Conservation (phyloP, 1,140 invertebrate species). For the Dendrolimus punctatus region DNA sequence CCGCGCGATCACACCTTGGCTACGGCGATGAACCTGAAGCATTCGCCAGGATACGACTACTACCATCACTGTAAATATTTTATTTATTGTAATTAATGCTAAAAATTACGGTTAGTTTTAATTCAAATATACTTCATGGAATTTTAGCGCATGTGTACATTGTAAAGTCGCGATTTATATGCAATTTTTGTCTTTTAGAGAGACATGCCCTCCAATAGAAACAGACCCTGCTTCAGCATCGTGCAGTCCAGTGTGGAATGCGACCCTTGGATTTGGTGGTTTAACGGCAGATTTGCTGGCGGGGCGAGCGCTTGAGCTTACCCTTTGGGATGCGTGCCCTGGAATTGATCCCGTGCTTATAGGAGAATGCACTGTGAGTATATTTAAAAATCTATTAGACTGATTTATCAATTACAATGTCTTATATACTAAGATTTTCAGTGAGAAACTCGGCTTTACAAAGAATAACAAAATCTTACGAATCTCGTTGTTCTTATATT, state of each 20-base stretch:
- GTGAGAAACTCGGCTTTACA: too few relatives aligned
- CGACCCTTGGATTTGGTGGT: slow-evolving; percentile 86
- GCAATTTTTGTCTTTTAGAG: slow-evolving; percentile 61
- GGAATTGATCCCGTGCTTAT: slow-evolving; percentile 87
- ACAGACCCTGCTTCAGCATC: slow-evolving; percentile 87
- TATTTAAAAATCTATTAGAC: too few relatives aligned
- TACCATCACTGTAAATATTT: slow-evolving; percentile 81
- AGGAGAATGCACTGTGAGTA: slow-evolving; percentile 85
- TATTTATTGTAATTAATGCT: neutral
- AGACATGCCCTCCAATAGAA: slow-evolving; percentile 80
- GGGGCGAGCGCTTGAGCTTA: slow-evolving; percentile 86
- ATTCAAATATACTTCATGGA: neutral
- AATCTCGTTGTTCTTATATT: too few relatives aligned
- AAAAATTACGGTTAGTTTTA: neutral
- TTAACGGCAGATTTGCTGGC: slow-evolving; percentile 84
- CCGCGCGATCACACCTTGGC: slow-evolving; percentile 82
- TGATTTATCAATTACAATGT: slow-evolving; percentile 1
- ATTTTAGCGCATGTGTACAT: too few relatives aligned
- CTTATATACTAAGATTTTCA: too few relatives aligned
- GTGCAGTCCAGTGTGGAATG: slow-evolving; percentile 91
- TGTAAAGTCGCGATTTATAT: too few relatives aligned
- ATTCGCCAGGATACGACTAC: slow-evolving; percentile 84
- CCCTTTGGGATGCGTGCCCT: slow-evolving; percentile 88
- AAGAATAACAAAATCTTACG: too few relatives aligned
- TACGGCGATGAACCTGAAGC: slow-evolving; percentile 85